Percentiles rank a stretch among this genome's conserved stretches.
These are phyloP conservation scores for Norana najaformis DNA, from an alignment of 2,888 invertebrate genomes.

Conservation along the genomic window DNA sequence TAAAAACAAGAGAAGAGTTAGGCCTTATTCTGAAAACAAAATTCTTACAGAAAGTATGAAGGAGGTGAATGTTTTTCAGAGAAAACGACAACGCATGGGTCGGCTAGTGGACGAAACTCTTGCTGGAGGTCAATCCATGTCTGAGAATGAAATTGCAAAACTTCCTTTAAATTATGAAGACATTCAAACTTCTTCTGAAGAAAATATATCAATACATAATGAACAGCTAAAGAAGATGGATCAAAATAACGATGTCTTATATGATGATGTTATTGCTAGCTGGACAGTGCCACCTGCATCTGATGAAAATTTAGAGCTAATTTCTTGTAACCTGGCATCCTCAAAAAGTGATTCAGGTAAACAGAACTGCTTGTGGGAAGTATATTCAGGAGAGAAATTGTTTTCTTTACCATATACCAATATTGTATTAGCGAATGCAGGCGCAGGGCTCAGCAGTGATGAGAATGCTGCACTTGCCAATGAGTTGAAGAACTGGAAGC, in stretches of 20 bases:
- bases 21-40: background rate
- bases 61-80: background rate
- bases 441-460: background rate
- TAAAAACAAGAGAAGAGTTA: background rate
- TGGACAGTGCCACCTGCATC: background rate
- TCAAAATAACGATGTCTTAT: background rate
- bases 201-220: background rate
- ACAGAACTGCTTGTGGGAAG: background rate
- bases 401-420: background rate
- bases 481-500: background rate
- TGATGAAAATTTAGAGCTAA: background rate
- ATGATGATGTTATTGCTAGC: background rate
- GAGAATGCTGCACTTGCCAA: background rate
- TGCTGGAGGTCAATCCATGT: background rate
- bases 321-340: background rate
- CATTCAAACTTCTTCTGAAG: background rate
- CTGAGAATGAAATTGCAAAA: background rate
- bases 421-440: background rate
- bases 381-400: conserved; percentile 1
- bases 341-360: background rate
- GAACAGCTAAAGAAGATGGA: no score
- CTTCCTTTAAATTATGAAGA: background rate
- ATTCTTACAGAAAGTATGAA: background rate
- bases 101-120: background rate
- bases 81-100: background rate